Conservation (phyloP, 2,888 invertebrate species). For the Metellina segmentata region DNA sequence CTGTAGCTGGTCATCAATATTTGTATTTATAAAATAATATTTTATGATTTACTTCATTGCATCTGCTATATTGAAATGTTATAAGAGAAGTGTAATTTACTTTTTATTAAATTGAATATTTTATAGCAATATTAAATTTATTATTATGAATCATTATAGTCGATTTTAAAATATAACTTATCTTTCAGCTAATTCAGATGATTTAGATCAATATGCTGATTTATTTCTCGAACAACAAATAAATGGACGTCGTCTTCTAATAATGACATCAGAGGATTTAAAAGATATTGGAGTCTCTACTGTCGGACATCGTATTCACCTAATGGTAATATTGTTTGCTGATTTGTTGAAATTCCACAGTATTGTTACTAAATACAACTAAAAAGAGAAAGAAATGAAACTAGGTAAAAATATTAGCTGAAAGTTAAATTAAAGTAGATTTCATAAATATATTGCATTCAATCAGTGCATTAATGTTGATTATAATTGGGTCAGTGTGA, state of each 20-base stretch:
- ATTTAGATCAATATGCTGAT: conserved; percentile 80
- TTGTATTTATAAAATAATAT: too few relatives aligned
- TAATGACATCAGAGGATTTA: conserved; percentile 80
- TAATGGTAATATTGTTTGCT: conserved; percentile 79
- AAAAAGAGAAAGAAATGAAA: not conserved
- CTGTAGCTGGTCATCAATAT: too few relatives aligned
- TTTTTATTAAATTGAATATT: too few relatives aligned
- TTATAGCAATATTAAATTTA: too few relatives aligned
- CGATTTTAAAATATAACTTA: not conserved
- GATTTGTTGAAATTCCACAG: not conserved
- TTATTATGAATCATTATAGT: too few relatives aligned
- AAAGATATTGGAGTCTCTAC: conserved; percentile 80
- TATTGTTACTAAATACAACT: not conserved
- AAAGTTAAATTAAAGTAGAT: too few relatives aligned
- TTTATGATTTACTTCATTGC: too few relatives aligned
- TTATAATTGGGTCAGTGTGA: too few relatives aligned
- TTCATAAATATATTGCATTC: too few relatives aligned
- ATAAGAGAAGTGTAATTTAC: too few relatives aligned
- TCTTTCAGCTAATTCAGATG: conserved; percentile 76
- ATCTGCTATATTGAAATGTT: too few relatives aligned
- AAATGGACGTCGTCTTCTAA: conserved; percentile 80
- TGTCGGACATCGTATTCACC: conserved; percentile 80
- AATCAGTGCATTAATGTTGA: too few relatives aligned
- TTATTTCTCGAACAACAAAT: conserved; percentile 80
- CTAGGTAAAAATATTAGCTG: not conserved